Conservation (phyloP, 2,113 vertebrate species). For the Odobenus rosmarus region DNA sequence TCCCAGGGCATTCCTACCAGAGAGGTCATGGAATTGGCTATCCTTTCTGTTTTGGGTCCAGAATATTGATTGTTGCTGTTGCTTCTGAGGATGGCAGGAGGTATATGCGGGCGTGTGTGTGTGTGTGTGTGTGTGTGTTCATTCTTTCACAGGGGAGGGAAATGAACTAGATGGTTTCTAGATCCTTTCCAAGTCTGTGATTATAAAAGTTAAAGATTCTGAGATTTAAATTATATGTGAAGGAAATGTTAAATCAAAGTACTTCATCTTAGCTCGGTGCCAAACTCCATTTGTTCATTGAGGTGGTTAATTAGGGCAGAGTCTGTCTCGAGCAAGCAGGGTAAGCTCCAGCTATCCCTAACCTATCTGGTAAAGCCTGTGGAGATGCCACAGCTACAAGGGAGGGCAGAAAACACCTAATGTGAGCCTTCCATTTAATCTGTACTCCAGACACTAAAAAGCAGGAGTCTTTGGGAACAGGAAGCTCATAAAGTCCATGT, state of each 20-base stretch:
- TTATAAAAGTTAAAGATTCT: slow-evolving; percentile 29
- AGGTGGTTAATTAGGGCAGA: slow-evolving; percentile 29
- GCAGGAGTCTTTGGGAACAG: too few relatives aligned
- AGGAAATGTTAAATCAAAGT: slow-evolving; percentile 57
- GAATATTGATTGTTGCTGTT: neutral
- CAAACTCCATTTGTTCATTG: slow-evolving; percentile 39
- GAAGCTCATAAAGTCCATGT: neutral
- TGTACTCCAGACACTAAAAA: neutral
- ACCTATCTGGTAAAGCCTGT: neutral
- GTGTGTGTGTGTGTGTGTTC: neutral
- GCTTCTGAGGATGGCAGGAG: neutral
- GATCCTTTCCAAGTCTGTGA: slow-evolving; percentile 32
- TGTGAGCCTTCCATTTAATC: neutral
- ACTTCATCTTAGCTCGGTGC: slow-evolving; percentile 17
- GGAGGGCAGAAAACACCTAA: neutral
- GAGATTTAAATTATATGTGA: slow-evolving; percentile 57
- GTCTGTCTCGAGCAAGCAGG: neutral
- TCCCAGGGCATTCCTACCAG: neutral
- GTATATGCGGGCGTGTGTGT: neutral
- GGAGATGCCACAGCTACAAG: neutral
- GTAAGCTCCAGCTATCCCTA: neutral
- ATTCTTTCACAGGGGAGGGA: neutral
- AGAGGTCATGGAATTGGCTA: neutral
- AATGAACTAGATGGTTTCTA: slow-evolving; percentile 5
- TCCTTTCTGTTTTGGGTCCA: neutral